phyloP scores from a whole-genome alignment of 2,888 invertebrate genomes.

The Dioctria linearis region DNA sequence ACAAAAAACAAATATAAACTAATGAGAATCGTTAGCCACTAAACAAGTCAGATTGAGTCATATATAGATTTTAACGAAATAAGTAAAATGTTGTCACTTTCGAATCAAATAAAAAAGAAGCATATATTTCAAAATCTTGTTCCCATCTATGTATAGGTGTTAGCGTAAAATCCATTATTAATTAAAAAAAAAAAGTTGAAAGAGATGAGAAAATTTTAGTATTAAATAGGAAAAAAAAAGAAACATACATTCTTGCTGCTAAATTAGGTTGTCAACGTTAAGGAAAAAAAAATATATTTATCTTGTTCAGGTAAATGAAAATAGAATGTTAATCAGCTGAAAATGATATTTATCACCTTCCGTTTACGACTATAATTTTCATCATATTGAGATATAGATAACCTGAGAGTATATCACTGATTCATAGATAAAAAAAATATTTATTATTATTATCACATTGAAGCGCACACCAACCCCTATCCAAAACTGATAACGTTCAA shows the following conservation, averaged over 20 bases:
- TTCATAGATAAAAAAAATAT: not conserved
- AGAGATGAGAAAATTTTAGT: constrained; percentile 34
- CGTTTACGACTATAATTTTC: too few relatives aligned
- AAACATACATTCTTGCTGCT: constrained; percentile 1
- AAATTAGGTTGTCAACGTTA: constrained; percentile 39
- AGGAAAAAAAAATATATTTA: constrained; percentile 40
- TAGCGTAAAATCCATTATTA: constrained; percentile 51
- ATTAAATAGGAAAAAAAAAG: constrained; percentile 20
- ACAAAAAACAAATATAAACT: constrained; percentile 41
- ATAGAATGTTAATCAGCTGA: constrained; percentile 31
- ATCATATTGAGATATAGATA: too few relatives aligned
- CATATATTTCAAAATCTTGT: constrained; percentile 53
- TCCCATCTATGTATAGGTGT: constrained; percentile 57
- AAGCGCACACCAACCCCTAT: constrained; percentile 31
- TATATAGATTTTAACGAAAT: constrained; percentile 48
- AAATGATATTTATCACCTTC: not conserved
- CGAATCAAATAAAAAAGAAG: constrained; percentile 51
- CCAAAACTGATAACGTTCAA: not conserved
- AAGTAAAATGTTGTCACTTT: constrained; percentile 57
- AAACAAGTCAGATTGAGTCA: constrained; percentile 34
- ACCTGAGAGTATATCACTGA: not conserved
- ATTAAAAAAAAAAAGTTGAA: constrained; percentile 26
- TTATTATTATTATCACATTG: not conserved
- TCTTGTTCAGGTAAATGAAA: constrained; percentile 37
- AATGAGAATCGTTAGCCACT: constrained; percentile 38